Evolutionary conservation across 2,113 vertebrate species (phyloP), one percentile per base, ranked within the genome.

Genomic region (Emydura subglobosa): DNA sequence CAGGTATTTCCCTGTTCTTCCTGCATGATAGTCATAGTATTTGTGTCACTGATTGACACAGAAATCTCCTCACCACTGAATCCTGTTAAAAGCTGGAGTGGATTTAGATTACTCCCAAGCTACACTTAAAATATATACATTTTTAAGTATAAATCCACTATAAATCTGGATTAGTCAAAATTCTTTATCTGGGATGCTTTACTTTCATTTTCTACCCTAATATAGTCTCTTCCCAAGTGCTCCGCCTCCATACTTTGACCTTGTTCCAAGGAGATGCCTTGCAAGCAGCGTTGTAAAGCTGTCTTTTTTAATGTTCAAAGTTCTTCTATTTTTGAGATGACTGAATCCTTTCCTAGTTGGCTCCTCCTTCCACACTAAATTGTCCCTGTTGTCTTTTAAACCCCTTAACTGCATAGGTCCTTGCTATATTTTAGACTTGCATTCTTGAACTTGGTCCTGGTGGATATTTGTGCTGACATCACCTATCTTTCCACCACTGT

Each of bases 1-100:
- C 99, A 99, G 98, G 99, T 99, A 97, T 96, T 88, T 90, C n/a
- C 53, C 47, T 68, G 5, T 91, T 61, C 68, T 19, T 31, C 53
- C 27, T 78, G 54, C 86, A 72, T 94, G 50, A 65, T 94, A 91
- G 51, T 88, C 94, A 50, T 93, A 84, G 10, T 54, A 29, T 8
- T 85, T 92, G 31, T 80, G 49, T 85, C 74, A 83, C 25, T 54
- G 85, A 55, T 65, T 84, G 72, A 24, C 83, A 83, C 94, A 92
- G 55, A 86, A 88, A 50, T 85, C 27, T 89, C 89, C 39, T 72
- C 9, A 78, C 53, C 54, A 57, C 17, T 92, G 42, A 44, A 42
- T 42, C 74, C 22, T 78, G 11, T 78, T 10, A 87, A 94, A 89
- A 57, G 87, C 29, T 50, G 59, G 53, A 93, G 90, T 34, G 54